phyloP scores from a whole-genome alignment of 2,113 vertebrate species.

The Ptyas mucosa region DNA sequence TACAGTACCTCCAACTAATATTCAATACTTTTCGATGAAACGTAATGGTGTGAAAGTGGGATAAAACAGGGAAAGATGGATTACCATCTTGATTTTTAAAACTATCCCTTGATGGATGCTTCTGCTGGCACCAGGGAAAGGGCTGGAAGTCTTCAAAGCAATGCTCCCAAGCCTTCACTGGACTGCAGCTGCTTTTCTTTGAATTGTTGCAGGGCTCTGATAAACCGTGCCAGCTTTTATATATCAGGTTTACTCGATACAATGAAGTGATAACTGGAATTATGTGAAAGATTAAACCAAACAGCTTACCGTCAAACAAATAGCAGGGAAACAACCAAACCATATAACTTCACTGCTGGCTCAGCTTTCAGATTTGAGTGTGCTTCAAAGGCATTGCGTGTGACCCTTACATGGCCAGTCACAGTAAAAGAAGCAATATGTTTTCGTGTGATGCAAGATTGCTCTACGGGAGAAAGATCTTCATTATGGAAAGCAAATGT shows the following conservation, averaged over 20 bases:
- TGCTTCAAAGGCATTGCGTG: neutral
- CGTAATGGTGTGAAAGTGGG: neutral
- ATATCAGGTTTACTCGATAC: neutral
- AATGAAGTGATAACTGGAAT: neutral
- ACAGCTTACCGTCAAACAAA: neutral
- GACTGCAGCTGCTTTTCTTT: neutral
- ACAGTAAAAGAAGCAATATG: neutral
- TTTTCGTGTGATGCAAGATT: neutral
- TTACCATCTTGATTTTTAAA: neutral
- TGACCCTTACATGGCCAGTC: neutral
- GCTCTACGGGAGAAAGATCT: neutral
- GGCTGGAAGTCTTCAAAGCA: neutral
- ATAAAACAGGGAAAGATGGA: neutral
- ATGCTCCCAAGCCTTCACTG: neutral
- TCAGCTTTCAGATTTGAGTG: neutral
- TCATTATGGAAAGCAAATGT: neutral
- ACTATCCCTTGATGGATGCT: neutral
- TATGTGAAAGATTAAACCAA: neutral
- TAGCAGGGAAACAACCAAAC: neutral
- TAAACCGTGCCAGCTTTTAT: neutral
- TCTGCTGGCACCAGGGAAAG: neutral
- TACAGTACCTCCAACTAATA: neutral
- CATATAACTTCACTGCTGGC: neutral
- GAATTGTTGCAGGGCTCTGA: neutral
- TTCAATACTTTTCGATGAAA: neutral